These are phyloP conservation scores for Poeciliopsis turneri DNA, from an alignment of 2,797 vertebrate genomes.

Conservation along the genomic window DNA sequence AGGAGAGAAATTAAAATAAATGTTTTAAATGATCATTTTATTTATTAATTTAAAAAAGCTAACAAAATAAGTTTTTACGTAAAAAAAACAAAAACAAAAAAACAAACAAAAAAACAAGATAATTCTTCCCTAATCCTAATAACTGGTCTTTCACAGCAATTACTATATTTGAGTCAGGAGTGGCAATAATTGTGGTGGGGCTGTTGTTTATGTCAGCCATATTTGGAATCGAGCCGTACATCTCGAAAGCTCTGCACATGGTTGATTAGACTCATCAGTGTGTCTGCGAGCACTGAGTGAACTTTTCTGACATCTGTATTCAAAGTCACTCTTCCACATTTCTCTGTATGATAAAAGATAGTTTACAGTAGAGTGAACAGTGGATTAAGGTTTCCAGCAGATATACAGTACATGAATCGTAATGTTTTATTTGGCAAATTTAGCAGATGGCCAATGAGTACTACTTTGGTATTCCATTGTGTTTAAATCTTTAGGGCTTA, in stretches of 20 bases:
- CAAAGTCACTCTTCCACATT: slow-evolving; percentile 6
- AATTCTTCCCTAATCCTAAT: neutral
- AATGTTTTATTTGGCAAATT: slow-evolving; percentile 1
- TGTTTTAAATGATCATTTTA: neutral
- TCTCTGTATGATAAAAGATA: neutral
- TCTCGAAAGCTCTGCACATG: slow-evolving; percentile 11
- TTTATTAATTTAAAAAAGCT: neutral
- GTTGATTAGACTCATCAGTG: neutral
- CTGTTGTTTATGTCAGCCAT: neutral
- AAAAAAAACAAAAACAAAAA: neutral
- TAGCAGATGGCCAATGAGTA: neutral
- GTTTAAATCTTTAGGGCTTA: neutral
- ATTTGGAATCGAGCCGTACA: neutral
- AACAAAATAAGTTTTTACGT: neutral
- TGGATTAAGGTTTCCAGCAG: neutral
- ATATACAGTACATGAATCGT: neutral
- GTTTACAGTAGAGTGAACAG: slow-evolving; percentile 5
- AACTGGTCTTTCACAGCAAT: neutral
- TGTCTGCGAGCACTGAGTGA: neutral
- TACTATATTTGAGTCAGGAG: neutral
- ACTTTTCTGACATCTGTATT: slow-evolving; percentile 9
- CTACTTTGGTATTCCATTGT: neutral
- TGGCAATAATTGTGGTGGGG: neutral
- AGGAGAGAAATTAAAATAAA: neutral
- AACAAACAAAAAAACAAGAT: neutral